phyloP scores from a whole-genome alignment of 2,888 invertebrate species.

The Seira ritae region DNA sequence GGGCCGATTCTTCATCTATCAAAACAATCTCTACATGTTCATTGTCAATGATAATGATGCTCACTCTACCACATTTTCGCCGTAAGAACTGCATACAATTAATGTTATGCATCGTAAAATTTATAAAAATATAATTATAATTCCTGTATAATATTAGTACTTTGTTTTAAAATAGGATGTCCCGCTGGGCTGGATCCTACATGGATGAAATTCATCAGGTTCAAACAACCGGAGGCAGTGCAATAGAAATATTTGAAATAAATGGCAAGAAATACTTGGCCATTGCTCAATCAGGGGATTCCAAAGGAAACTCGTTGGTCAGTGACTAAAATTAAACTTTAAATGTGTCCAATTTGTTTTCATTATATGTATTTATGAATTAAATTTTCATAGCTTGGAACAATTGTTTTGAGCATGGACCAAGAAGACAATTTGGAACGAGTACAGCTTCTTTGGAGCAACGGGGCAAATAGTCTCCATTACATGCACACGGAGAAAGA shows the following conservation, averaged over 20 bases:
- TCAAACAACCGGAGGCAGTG: constrained; percentile 68
- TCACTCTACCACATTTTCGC: constrained; percentile 66
- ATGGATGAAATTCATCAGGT: constrained; percentile 72
- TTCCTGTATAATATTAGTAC: not conserved
- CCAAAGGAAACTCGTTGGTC: constrained; percentile 64
- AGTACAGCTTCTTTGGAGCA: constrained; percentile 70
- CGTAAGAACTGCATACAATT: constrained; percentile 54
- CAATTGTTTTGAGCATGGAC: constrained; percentile 65
- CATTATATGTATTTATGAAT: constrained; percentile 13
- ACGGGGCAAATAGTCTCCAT: constrained; percentile 57
- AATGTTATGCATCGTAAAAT: not conserved
- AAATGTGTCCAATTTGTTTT: not conserved
- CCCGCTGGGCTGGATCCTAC: constrained; percentile 69
- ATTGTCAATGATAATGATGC: constrained; percentile 65
- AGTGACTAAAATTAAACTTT: too few relatives aligned
- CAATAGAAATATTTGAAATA: constrained; percentile 63
- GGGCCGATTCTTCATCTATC: constrained; percentile 65
- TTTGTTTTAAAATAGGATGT: constrained; percentile 63
- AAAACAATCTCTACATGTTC: constrained; percentile 60
- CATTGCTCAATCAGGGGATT: constrained; percentile 66
- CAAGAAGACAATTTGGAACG: constrained; percentile 66
- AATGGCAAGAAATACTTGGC: constrained; percentile 64
- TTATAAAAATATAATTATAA: constrained; percentile 8
- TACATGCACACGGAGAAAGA: constrained; percentile 64
- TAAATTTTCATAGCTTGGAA: constrained; percentile 67